Evolutionary conservation across 2,888 invertebrate genomes (phyloP), one percentile per base, ranked within the genome.

Genomic region (Ceratothoa steindachneri): DNA sequence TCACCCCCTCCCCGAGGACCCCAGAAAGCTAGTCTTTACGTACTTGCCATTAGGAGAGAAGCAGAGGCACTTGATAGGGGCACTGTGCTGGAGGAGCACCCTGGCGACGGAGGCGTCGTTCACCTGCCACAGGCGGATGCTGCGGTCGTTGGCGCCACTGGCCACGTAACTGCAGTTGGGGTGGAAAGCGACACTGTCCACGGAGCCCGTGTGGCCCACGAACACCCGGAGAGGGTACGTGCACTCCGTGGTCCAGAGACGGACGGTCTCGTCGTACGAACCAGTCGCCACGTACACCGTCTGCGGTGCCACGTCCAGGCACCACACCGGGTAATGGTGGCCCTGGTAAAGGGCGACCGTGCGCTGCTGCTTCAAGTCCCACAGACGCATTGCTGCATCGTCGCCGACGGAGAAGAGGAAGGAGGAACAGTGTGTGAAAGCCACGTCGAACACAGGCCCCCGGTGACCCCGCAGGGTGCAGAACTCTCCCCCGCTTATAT

Each of bases 261-360:
- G 89, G 5, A 91, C 91, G 29, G 92, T 92, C 81, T 88, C 88
- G 82, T 95, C 94, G 76, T 90, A 89, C 15, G 93, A 93, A 69
- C 91, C 92, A 0, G 92, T 92, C 2, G 89, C 92, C 82, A 93
- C 88, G 83, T 90, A 90, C 15, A 89, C 85, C 52, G 89, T 89
- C 81, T 88, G 87, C 81, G 83, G 88, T 86, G 87, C 91, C 82
- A 89, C 87, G 83, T 91, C 91, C 83, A 95, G 87, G 83, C 92
- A 92, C 92, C 95, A 96, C 80, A 97, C 90, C 0, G 95, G 93
- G 82, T 92, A 92, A 82, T 89, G 90, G 84, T 97, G 96, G 30
- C 95, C 96, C 81, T 90, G 88, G 83, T 90, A 91, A 81, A 90
- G 85, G 53, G 89, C 88, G 15, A 89, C 89, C 83, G 91, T 91